A percentile compares a stretch with the other conserved stretches of the same genome.
These are phyloP conservation scores for Phymanthus crucifer DNA, from an alignment of 92 coral and sea anemone genomes.

Conservation along the genomic window DNA sequence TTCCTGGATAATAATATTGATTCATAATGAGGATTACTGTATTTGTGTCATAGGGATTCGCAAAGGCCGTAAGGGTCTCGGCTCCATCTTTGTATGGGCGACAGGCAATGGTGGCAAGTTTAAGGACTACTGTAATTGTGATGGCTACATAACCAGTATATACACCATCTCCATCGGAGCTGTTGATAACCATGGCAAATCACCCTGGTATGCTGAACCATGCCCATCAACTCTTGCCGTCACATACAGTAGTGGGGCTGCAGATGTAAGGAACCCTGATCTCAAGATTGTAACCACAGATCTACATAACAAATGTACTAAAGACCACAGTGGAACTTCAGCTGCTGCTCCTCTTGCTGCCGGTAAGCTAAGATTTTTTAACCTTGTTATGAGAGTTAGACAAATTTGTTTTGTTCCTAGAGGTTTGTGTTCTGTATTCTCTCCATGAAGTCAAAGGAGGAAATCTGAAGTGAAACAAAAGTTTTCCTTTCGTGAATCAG, in stretches of 20 bases:
- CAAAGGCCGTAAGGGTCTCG: slow-evolving; percentile 91
- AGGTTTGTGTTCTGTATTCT: background rate
- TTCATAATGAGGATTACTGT: background rate
- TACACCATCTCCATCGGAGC: slow-evolving; percentile 97
- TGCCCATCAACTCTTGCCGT: slow-evolving; percentile 98
- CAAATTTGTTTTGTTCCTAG: background rate
- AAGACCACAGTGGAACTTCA: slow-evolving; percentile 94
- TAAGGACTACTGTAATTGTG: slow-evolving; percentile 95
- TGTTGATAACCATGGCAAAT: slow-evolving; percentile 87
- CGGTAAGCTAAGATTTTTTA: slow-evolving; percentile 52
- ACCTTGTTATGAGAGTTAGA: background rate
- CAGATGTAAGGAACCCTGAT: slow-evolving; percentile 63
- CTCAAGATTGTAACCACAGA: slow-evolving; percentile 93
- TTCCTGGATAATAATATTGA: too few species aligned
- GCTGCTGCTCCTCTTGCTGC: slow-evolving; percentile 99
- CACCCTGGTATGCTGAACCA: slow-evolving; percentile 99
- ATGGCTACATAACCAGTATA: slow-evolving; percentile 97
- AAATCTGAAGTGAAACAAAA: background rate
- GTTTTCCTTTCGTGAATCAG: too few species aligned
- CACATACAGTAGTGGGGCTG: slow-evolving; percentile 91
- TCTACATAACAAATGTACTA: slow-evolving; percentile 73
- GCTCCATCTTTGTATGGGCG: slow-evolving; percentile 99
- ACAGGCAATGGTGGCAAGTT: slow-evolving; percentile 97
- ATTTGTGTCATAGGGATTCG: slow-evolving; percentile 63
- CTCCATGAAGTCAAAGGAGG: background rate